Percentiles rank a stretch among this genome's conserved stretches.
These are phyloP conservation scores for Cephus nigrinus DNA, from an alignment of 2,888 invertebrate species.

Conservation along the genomic window DNA sequence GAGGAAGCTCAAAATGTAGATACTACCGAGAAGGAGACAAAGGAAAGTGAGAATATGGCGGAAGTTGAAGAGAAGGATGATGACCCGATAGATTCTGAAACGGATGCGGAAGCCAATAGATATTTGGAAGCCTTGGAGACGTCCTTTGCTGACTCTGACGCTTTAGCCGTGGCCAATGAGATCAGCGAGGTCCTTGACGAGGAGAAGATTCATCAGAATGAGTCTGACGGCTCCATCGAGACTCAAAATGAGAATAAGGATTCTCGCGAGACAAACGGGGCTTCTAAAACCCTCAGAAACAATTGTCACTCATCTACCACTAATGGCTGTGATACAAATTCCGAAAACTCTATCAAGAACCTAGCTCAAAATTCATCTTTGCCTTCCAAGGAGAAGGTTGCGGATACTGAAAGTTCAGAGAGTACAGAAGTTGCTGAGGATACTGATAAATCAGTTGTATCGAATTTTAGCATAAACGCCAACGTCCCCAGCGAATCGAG, in stretches of 20 bases:
- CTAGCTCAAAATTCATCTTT: conserved; percentile 6
- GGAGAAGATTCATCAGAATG: conserved; percentile 5
- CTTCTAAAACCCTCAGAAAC: neutral
- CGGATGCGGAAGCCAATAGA: conserved; percentile 13
- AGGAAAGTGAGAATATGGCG: conserved; percentile 12
- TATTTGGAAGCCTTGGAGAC: conserved; percentile 16
- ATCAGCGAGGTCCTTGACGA: conserved; percentile 10
- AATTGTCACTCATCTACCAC: neutral
- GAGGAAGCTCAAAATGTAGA: neutral
- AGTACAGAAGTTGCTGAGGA: neutral
- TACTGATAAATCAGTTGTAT: neutral
- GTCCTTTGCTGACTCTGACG: conserved; percentile 18
- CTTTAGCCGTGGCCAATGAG: conserved; percentile 10
- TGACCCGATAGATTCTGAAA: neutral
- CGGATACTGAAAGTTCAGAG: neutral
- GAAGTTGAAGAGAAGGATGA: conserved; percentile 2
- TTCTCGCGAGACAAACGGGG: conserved; percentile 10
- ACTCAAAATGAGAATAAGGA: conserved; percentile 12
- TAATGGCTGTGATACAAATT: conserved; percentile 29
- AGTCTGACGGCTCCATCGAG: conserved; percentile 9
- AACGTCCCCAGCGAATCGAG: neutral
- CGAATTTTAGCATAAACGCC: neutral
- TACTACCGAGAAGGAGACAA: neutral
- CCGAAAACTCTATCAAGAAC: conserved; percentile 11
- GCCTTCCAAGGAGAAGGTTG: neutral